A percentile compares a stretch with the other conserved stretches of the same genome.
Conservation (phyloP, 2,888 invertebrate genomes). For the Eledone cirrhosa region DNA sequence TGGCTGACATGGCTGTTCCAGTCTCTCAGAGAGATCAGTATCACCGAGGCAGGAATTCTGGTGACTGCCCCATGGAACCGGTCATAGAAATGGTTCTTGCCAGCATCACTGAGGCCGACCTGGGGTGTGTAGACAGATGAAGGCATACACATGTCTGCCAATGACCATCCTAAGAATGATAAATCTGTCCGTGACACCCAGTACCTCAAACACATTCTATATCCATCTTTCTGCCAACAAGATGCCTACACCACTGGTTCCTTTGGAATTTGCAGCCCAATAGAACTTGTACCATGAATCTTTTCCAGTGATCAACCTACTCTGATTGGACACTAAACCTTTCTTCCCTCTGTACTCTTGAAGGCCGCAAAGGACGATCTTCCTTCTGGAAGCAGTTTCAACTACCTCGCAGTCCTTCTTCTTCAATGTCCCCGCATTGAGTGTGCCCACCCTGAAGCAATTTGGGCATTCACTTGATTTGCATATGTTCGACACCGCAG, state of each 20-base stretch:
- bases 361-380: no score
- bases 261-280: constrained; percentile 28
- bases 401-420: no score
- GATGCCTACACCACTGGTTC: constrained; percentile 29
- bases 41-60: constrained; percentile 31
- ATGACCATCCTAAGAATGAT: constrained; percentile 27
- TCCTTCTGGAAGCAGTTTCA: no score
- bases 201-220: constrained; percentile 28
- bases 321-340: no score
- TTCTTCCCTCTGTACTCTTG: no score
- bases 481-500: neutral
- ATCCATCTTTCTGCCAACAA: constrained; percentile 28
- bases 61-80: constrained; percentile 22
- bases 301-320: constrained; percentile 30
- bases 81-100: constrained; percentile 30
- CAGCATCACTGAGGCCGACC: no score
- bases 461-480: neutral
- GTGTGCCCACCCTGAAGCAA: neutral
- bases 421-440: no score
- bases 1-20: constrained; percentile 34
- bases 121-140: constrained; percentile 28
- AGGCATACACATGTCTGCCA: constrained; percentile 29
- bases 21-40: constrained; percentile 30
- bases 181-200: constrained; percentile 21
- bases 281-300: constrained; percentile 30